These are phyloP conservation scores for Antedon mediterranea DNA, from an alignment of 53 echinoderm and acorn worm genomes.

Conservation along the genomic window DNA sequence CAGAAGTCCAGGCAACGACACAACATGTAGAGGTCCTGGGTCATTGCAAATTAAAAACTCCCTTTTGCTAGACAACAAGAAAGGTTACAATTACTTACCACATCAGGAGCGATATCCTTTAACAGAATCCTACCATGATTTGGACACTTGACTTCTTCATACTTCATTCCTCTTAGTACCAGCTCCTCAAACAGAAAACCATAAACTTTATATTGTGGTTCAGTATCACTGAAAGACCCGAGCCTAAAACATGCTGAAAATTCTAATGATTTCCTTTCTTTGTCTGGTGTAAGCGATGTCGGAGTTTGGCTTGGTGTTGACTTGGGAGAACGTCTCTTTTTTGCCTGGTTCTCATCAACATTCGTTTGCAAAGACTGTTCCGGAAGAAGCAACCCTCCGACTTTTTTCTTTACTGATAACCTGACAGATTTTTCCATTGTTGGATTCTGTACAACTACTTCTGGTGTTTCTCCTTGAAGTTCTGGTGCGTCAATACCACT, in stretches of 20 bases:
- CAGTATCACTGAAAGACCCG: background rate
- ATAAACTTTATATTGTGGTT: constrained; percentile 29
- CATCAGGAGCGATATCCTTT: constrained; percentile 81
- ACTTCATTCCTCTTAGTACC: constrained; percentile 70
- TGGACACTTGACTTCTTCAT: constrained; percentile 65
- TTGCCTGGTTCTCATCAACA: background rate
- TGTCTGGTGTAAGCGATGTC: background rate
- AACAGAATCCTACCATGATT: constrained; percentile 60
- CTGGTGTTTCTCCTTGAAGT: background rate
- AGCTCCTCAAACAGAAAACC: constrained; percentile 87
- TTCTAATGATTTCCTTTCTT: background rate
- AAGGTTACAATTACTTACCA: constrained; percentile 79
- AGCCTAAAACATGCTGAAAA: background rate
- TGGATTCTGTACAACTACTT: background rate
- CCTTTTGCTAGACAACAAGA: too few relatives aligned
- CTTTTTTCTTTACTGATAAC: background rate
- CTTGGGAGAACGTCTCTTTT: background rate
- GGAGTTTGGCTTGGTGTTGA: background rate
- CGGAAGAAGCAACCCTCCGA: background rate
- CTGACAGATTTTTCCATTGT: background rate
- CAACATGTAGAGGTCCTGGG: too few relatives aligned
- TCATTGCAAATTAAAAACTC: too few relatives aligned
- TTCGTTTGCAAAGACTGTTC: background rate
- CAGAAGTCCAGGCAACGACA: too few relatives aligned
- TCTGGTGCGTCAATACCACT: background rate